Percentiles rank a stretch among this genome's conserved stretches.
These are phyloP conservation scores for Rostratula benghalensis DNA, from an alignment of 2,113 vertebrate species.

Conservation along the genomic window DNA sequence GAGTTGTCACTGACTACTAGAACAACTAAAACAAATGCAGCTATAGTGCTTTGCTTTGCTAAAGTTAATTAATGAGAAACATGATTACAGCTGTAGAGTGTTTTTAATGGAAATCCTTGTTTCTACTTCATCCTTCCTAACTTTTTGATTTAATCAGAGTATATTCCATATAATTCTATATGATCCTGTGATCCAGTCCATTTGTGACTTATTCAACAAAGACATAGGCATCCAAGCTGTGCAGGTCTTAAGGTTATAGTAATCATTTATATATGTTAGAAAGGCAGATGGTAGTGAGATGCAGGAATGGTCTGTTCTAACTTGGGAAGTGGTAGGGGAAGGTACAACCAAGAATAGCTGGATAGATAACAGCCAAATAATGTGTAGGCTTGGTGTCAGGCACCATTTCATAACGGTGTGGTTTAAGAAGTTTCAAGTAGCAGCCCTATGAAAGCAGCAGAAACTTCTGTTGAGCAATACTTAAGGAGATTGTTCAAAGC, in stretches of 20 bases:
- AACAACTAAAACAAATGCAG: not conserved
- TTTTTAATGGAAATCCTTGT: not conserved
- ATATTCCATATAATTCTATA: not conserved
- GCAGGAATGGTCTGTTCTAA: not conserved
- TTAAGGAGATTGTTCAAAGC: not conserved
- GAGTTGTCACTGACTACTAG: not conserved
- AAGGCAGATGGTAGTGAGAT: not conserved
- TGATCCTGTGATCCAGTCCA: not conserved
- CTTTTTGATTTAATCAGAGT: not conserved
- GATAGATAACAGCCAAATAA: not conserved
- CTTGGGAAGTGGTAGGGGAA: not conserved
- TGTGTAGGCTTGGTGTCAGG: accelerated
- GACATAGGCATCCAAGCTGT: not conserved
- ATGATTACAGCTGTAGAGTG: not conserved
- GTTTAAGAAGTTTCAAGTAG: not conserved
- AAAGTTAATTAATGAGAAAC: not conserved
- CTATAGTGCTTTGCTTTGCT: not conserved
- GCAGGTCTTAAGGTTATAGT: not conserved
- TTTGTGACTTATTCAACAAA: not conserved
- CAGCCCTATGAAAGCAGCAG: not conserved
- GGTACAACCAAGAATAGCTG: not conserved
- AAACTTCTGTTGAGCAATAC: not conserved
- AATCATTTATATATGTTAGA: not conserved
- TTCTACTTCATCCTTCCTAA: not conserved
- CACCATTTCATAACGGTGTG: not conserved